Evolutionary conservation across 2,113 vertebrate species (phyloP), one percentile per base, ranked within the genome.

Genomic region (Mormoops blainvillei): DNA sequence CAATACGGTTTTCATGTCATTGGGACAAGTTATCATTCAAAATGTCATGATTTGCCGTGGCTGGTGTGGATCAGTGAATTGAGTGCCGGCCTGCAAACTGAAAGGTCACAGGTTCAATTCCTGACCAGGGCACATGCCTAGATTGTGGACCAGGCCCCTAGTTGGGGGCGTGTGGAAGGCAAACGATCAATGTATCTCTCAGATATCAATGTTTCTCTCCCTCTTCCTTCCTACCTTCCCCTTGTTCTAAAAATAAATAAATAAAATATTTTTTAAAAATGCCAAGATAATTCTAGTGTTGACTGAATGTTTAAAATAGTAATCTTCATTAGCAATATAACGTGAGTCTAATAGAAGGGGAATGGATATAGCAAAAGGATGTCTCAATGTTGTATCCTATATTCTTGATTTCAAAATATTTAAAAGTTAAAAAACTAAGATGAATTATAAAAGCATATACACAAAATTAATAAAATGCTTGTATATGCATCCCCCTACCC

Each of bases 381-480:
- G 16, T 68, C 8, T 81, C 20, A 71, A 38, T 52, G 43, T 11
- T 89, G 11, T 52, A 82, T 33, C 41, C 48, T 83, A 94, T 20
- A 74, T 63, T 94, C 68, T n/a, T 86, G 7, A 82, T 6, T 67
- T 4, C 1, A 73, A 85, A 85, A 93, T 73, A 89, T 65, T 94
- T 87, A 54, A 94, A 94, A 78, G 26, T 71, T 81, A 89, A 92
- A 89, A 92, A 61, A 88, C 16, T 80, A 84, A 90, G 26, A 88
- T 80, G 45, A 91, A 48, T 68, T 93, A 48, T 48, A 93, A 89
- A 93, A 93, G 50, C 26, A 61, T 43, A 70, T 88, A 33, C 33
- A 31, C 16, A 91, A 48, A 48, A 94, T 22, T 67, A 67, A 36
- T 58, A 93, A 70, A 90, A 81, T 43, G 6, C 4, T 31, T 2